Percentiles rank a stretch among this genome's conserved stretches.
phyloP scores from a whole-genome alignment of 2,797 vertebrate species.

The Anniella stebbinsi region DNA sequence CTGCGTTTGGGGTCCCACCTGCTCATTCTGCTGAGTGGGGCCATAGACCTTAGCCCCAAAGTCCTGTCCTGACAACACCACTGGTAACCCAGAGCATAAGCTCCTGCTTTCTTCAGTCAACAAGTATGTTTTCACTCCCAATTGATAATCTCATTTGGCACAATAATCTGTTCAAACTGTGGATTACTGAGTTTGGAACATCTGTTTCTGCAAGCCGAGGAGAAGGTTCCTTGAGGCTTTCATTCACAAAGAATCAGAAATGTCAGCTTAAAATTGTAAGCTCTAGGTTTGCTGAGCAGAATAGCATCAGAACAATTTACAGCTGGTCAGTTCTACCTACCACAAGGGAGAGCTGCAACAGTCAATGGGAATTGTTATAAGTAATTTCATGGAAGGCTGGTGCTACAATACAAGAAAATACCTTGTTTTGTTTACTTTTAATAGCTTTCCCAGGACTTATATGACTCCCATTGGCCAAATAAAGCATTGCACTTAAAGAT shows the following conservation, averaged over 20 bases:
- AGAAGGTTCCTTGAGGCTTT: constrained; percentile 7
- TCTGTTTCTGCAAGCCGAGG: background rate
- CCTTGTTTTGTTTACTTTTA: constrained; percentile 33
- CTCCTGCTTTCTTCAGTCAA: background rate
- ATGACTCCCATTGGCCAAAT: background rate
- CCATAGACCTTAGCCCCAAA: background rate
- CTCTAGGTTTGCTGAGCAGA: background rate
- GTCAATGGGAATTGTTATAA: background rate
- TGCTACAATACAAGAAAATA: constrained; percentile 5
- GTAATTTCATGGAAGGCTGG: background rate
- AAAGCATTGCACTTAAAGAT: background rate
- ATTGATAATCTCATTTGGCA: constrained; percentile 7
- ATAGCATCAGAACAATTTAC: background rate
- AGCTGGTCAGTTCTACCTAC: background rate
- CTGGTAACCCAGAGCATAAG: background rate
- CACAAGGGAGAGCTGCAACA: background rate
- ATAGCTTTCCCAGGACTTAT: constrained; percentile 32
- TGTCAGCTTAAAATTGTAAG: background rate
- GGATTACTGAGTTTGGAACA: background rate
- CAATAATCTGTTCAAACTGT: constrained; percentile 19
- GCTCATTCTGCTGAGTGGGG: background rate
- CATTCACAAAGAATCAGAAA: constrained; percentile 11
- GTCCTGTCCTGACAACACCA: background rate
- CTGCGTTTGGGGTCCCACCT: background rate
- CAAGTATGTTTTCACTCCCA: constrained; percentile 9